Conservation (phyloP, 1,140 invertebrate genomes). For the Aradophagus sp. region DNA sequence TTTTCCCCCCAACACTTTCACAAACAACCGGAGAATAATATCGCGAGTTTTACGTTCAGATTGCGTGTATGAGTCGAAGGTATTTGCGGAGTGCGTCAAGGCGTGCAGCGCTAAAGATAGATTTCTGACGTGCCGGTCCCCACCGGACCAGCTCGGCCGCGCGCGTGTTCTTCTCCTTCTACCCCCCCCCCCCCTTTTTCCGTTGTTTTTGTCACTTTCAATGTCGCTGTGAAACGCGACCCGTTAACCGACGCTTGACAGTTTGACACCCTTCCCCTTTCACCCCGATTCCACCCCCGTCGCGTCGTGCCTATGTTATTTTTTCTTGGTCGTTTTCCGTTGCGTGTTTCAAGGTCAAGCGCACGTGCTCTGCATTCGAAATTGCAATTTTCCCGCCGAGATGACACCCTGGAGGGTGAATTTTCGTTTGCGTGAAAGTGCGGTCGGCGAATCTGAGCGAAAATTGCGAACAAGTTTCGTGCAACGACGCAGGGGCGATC, state of each 20-base stretch:
- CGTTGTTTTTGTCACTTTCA: conserved; percentile 43
- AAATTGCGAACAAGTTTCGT: no score
- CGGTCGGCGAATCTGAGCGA: no score
- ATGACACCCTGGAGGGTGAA: no score
- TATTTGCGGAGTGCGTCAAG: conserved; percentile 55
- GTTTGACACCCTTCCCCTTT: no score
- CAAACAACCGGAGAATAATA: conserved; percentile 11
- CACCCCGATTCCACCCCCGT: no score
- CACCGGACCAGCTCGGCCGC: conserved; percentile 9
- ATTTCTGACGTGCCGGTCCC: conserved; percentile 48
- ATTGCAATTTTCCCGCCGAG: no score
- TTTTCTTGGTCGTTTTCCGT: conserved; percentile 5
- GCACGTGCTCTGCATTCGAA: no score
- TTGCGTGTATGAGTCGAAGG: conserved; percentile 41
- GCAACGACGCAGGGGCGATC: no score
- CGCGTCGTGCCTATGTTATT: no score
- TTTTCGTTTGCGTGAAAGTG: no score
- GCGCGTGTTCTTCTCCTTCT: conserved; percentile 3
- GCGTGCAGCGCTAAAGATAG: conserved; percentile 59
- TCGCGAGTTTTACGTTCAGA: conserved; percentile 25
- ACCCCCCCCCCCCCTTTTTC: conserved; percentile 13
- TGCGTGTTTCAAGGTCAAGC: background rate
- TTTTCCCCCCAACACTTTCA: conserved; percentile 13
- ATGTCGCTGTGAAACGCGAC: conserved; percentile 23
- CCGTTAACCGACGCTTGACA: background rate